These are phyloP conservation scores for Mimachlamys varia DNA, from an alignment of 2,888 invertebrate species.

Conservation along the genomic window DNA sequence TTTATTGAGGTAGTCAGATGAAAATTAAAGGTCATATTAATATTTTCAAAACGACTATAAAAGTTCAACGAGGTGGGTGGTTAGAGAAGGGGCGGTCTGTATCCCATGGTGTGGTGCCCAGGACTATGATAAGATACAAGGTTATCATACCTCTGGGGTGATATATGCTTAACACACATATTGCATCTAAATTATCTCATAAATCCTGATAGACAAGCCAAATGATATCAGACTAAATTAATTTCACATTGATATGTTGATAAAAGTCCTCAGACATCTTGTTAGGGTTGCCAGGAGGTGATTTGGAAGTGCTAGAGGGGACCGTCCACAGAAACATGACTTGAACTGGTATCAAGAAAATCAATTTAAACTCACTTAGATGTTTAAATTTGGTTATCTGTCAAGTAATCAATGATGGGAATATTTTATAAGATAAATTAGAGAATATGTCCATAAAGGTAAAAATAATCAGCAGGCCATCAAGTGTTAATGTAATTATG, in stretches of 20 bases:
- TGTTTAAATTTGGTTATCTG: conserved; percentile 8
- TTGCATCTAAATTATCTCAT: conserved; percentile 30
- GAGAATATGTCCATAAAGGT: not conserved
- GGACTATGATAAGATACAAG: not conserved
- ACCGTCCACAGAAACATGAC: not conserved
- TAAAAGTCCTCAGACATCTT: not conserved
- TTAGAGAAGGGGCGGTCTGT: not conserved
- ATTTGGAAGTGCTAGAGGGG: not conserved
- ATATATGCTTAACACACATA: conserved; percentile 18
- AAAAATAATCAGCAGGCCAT: not conserved
- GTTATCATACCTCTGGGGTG: not conserved
- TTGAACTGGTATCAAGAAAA: conserved; percentile 19
- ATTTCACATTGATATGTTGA: conserved; percentile 15
- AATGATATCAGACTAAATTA: not conserved
- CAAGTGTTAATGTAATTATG: not conserved
- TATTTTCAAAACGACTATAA: too few relatives aligned
- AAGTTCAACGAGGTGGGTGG: not conserved
- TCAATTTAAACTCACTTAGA: conserved; percentile 24
- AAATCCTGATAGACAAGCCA: conserved; percentile 20
- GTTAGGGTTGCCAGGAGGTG: not conserved
- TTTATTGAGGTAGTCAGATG: too few relatives aligned
- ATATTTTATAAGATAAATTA: conserved; percentile 6
- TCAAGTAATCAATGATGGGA: conserved; percentile 10
- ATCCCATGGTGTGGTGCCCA: not conserved
- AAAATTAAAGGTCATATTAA: too few relatives aligned